Evolutionary conservation across 1,140 invertebrate genomes (phyloP).

Genomic region (Archivesica marissinica): DNA sequence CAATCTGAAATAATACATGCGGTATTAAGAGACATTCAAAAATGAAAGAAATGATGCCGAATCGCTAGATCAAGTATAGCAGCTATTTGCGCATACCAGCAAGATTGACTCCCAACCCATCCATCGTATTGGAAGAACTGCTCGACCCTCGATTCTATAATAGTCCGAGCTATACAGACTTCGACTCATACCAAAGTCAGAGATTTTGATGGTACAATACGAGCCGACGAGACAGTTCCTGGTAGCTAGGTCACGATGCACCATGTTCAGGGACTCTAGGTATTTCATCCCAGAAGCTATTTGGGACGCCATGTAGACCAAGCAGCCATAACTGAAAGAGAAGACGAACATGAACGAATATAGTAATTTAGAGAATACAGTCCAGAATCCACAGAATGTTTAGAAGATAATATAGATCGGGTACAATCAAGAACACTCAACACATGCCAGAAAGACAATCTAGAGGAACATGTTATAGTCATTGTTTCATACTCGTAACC

Average conservation of each 20-base stretch:
- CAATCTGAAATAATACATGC: slow-evolving; percentile 13
- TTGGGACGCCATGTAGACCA: slow-evolving; percentile 92
- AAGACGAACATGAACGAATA: slow-evolving; percentile 21
- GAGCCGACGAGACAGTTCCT: slow-evolving; percentile 94
- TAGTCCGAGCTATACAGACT: slow-evolving; percentile 93
- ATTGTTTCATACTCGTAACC: no score
- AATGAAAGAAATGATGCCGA: not conserved
- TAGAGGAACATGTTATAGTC: no score
- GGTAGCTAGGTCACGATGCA: slow-evolving; percentile 91
- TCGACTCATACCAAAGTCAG: slow-evolving; percentile 95
- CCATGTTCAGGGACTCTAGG: slow-evolving; percentile 90
- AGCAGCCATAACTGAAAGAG: slow-evolving; percentile 89
- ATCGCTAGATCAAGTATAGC: not conserved
- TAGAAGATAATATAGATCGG: no score
- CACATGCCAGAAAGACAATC: no score
- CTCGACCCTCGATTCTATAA: slow-evolving; percentile 90
- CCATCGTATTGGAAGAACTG: slow-evolving; percentile 93
- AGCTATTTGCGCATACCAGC: slow-evolving; percentile 86
- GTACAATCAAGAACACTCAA: no score
- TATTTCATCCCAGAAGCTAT: slow-evolving; percentile 95
- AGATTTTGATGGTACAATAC: slow-evolving; percentile 93
- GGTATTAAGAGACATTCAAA: slow-evolving; percentile 26
- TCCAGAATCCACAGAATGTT: no score
- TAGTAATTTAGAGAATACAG: no score
- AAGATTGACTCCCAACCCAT: slow-evolving; percentile 94